Percentiles rank a stretch among this genome's conserved stretches.
These are phyloP conservation scores for Pterocles gutturalis DNA, from an alignment of 2,113 vertebrate genomes.

Conservation along the genomic window DNA sequence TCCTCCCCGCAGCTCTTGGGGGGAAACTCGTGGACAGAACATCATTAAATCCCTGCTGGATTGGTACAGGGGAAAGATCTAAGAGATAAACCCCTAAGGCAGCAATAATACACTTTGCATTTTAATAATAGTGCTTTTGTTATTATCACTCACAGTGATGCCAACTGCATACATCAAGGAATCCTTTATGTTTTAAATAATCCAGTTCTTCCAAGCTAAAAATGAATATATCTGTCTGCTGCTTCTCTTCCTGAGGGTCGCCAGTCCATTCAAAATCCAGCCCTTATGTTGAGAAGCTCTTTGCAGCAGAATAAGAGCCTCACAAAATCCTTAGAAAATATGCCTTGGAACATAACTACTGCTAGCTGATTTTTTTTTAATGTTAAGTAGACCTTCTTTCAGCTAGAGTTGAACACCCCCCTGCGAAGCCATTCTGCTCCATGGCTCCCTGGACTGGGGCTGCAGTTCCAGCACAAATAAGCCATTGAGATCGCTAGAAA, in stretches of 20 bases:
- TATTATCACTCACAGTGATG: background rate
- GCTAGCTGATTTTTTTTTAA: background rate
- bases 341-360: background rate
- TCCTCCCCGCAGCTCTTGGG: background rate
- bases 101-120: constrained; percentile 38
- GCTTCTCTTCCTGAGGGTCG: background rate
- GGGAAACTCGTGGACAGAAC: background rate
- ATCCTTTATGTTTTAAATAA: constrained; percentile 54
- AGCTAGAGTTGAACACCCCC: background rate
- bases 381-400: background rate
- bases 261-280: background rate
- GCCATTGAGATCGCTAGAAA: background rate
- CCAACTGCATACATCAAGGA: background rate
- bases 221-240: background rate
- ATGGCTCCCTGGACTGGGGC: background rate
- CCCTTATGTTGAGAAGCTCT: background rate
- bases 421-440: background rate
- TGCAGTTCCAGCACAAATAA: background rate
- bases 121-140: constrained; percentile 24
- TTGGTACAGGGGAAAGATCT: background rate
- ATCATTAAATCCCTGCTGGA: constrained; percentile 50
- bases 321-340: background rate
- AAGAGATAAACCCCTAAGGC: constrained; percentile 23
- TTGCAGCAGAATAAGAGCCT: background rate
- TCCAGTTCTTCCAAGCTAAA: constrained; percentile 29